phyloP scores from a whole-genome alignment of 1,140 invertebrate species.

The Caerostris darwini region DNA sequence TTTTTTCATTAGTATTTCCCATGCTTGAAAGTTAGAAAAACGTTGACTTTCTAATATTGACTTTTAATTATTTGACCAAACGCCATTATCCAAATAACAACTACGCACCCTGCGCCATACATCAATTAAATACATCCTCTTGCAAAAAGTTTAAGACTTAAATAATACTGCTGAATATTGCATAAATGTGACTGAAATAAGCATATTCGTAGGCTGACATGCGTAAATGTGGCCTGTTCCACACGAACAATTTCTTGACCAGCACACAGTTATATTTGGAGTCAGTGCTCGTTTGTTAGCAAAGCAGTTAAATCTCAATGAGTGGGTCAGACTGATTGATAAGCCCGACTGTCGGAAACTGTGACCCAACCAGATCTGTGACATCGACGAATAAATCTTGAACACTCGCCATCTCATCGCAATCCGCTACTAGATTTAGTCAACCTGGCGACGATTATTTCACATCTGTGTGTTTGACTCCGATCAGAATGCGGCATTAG shows the following conservation, averaged over 20 bases:
- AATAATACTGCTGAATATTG: no score
- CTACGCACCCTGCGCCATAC: no score
- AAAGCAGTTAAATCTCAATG: conserved; percentile 72
- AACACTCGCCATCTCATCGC: not conserved
- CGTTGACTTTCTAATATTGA: no score
- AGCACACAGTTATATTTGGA: not conserved
- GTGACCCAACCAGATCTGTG: conserved; percentile 49
- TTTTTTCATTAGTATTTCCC: no score
- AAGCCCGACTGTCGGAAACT: conserved; percentile 25
- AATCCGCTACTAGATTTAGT: conserved; percentile 7
- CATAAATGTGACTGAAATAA: no score
- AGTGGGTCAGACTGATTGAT: conserved; percentile 59
- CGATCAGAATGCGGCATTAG: conserved; percentile 26
- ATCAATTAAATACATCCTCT: no score
- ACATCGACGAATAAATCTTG: conserved; percentile 43
- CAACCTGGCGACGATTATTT: not conserved
- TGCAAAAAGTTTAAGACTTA: no score
- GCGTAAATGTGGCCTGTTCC: not conserved
- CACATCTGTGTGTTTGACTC: not conserved
- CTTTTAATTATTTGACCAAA: no score
- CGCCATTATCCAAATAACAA: no score
- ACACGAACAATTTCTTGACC: not conserved
- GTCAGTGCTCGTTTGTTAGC: conserved; percentile 30
- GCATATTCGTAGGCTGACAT: no score
- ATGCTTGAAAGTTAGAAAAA: no score